Conservation (phyloP, 2,888 invertebrate species). For the Alviniconcha strummeri region DNA sequence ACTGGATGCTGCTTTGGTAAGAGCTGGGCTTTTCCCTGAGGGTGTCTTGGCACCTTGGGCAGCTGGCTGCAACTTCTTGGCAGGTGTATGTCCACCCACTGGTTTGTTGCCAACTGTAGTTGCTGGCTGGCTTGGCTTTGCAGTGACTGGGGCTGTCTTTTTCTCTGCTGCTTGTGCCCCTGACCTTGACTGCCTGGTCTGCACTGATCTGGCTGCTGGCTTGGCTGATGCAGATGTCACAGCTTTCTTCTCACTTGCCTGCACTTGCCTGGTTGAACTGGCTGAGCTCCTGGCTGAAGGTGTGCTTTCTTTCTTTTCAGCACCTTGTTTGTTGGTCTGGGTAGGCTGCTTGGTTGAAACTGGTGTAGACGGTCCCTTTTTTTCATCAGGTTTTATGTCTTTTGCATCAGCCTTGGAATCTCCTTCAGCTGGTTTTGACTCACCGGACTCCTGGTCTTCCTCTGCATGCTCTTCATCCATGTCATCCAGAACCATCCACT, state of each 20-base stretch:
- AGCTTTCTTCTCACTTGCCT: background rate
- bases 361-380: background rate
- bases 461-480: constrained; percentile 26
- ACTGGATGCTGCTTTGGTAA: background rate
- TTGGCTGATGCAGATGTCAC: background rate
- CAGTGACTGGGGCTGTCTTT: background rate
- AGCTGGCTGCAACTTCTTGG: background rate
- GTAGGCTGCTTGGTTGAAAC: background rate
- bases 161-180: background rate
- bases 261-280: background rate
- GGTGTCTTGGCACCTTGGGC: background rate
- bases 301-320: background rate
- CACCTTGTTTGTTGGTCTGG: background rate
- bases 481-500: constrained; percentile 38
- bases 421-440: background rate
- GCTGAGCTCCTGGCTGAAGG: background rate
- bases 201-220: background rate
- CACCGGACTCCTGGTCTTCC: background rate
- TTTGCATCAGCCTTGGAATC: background rate
- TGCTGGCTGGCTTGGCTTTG: background rate
- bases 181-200: background rate
- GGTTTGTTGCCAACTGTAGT: background rate
- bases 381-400: background rate
- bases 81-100: background rate
- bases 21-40: background rate